These are phyloP conservation scores for Seriola quinqueradiata DNA, from an alignment of 2,113 vertebrate genomes.

Conservation along the genomic window DNA sequence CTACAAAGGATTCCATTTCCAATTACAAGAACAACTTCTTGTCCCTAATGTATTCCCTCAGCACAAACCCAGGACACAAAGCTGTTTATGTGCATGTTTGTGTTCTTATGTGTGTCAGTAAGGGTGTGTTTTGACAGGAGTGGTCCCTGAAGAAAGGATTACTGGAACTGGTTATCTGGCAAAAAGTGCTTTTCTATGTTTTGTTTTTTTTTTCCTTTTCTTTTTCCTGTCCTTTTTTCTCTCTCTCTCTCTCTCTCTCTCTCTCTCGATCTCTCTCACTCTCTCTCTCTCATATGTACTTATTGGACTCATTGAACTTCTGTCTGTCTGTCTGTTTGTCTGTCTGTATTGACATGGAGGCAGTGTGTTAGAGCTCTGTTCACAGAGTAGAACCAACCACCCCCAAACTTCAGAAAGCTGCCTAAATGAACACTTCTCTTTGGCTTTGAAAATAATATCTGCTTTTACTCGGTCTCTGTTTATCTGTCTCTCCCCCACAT, in stretches of 20 bases:
- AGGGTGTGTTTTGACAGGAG: slow-evolving; percentile 46
- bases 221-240: slow-evolving; percentile 10
- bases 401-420: slow-evolving; percentile 41
- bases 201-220: neutral
- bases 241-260: slow-evolving; percentile 7
- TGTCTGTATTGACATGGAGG: slow-evolving; percentile 25
- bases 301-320: neutral
- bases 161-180: slow-evolving; percentile 40
- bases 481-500: neutral
- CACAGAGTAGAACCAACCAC: slow-evolving; percentile 6
- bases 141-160: slow-evolving; percentile 40
- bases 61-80: slow-evolving; percentile 12
- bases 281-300: slow-evolving; percentile 10
- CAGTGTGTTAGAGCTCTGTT: slow-evolving; percentile 20
- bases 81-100: neutral
- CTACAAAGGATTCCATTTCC: slow-evolving; percentile 6
- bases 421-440: slow-evolving; percentile 51
- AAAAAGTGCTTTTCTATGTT: slow-evolving; percentile 40
- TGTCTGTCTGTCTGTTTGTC: slow-evolving; percentile 12
- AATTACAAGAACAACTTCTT: slow-evolving; percentile 41
- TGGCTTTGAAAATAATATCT: slow-evolving; percentile 50
- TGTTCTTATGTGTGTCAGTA: neutral
- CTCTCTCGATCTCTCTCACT: neutral
- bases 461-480: neutral
- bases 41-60: slow-evolving; percentile 40